These are phyloP conservation scores for Hephaestus fuliginosus DNA, from an alignment of 2,797 vertebrate genomes.

Conservation along the genomic window DNA sequence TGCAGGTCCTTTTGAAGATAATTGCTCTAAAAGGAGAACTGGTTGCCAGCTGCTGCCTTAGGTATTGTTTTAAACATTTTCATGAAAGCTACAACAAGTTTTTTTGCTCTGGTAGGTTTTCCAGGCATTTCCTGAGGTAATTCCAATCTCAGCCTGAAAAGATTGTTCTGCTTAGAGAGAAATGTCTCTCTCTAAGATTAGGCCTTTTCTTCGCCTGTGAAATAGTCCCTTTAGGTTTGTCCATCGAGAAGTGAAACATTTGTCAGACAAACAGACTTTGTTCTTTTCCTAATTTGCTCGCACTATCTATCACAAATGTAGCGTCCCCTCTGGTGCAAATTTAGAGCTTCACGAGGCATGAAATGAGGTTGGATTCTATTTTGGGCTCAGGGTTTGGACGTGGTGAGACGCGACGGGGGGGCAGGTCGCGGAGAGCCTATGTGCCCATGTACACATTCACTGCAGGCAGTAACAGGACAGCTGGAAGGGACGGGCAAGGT, in stretches of 20 bases:
- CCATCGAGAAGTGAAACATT: conserved; percentile 47
- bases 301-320: conserved; percentile 66
- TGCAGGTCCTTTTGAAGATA: not conserved
- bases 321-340: conserved; percentile 71
- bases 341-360: conserved; percentile 75
- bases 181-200: not conserved
- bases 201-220: conserved; percentile 16
- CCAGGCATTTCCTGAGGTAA: not conserved
- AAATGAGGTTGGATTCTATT: conserved; percentile 80
- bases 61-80: not conserved
- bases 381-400: conserved; percentile 62
- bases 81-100: not conserved
- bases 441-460: conserved; percentile 21
- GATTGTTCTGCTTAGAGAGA: conserved; percentile 17
- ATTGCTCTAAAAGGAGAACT: not conserved
- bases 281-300: conserved; percentile 65
- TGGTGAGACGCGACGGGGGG: conserved; percentile 47
- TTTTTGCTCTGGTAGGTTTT: not conserved
- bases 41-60: not conserved
- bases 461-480: conserved; percentile 49
- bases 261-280: conserved; percentile 67
- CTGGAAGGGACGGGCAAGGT: conserved; percentile 53
- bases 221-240: conserved; percentile 48
- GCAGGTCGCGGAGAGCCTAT: conserved; percentile 53
- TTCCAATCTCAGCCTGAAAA: conserved; percentile 14